Conservation (phyloP, 1,140 invertebrate species). For the Harpegnathos saltator region DNA sequence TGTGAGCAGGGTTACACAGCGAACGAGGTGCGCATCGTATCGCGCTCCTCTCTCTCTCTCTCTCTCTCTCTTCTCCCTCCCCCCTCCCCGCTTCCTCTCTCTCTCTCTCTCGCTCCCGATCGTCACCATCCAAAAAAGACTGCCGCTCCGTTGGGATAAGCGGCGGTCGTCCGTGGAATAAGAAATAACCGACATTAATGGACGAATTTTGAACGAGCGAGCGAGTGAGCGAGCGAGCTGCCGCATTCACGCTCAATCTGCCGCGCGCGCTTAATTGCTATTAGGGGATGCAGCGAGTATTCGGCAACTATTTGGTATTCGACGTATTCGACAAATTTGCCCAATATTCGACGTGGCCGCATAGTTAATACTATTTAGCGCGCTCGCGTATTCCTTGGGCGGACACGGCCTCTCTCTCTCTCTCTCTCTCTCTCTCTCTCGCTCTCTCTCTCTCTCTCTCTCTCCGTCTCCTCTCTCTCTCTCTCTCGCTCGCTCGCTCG, state of each 20-base stretch:
- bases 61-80: background rate
- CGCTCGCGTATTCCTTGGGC: conserved; percentile 31
- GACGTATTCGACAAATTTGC: conserved; percentile 70
- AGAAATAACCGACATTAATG: conserved; percentile 70
- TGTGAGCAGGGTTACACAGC: background rate
- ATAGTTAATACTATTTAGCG: conserved; percentile 66
- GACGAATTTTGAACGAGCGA: conserved; percentile 70
- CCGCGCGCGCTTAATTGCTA: conserved; percentile 69
- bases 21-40: background rate
- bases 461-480: too few species aligned
- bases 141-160: background rate
- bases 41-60: background rate
- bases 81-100: background rate
- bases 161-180: conserved; percentile 10
- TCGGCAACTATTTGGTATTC: conserved; percentile 73
- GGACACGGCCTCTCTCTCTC: too few species aligned
- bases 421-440: too few species aligned
- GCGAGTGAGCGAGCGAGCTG: conserved; percentile 69
- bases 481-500: too few species aligned
- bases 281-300: conserved; percentile 72
- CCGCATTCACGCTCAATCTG: conserved; percentile 72
- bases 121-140: background rate
- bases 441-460: too few species aligned
- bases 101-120: background rate
- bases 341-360: conserved; percentile 65